phyloP scores from a whole-genome alignment of 2,888 invertebrate genomes.

The Rhogogaster chlorosoma region DNA sequence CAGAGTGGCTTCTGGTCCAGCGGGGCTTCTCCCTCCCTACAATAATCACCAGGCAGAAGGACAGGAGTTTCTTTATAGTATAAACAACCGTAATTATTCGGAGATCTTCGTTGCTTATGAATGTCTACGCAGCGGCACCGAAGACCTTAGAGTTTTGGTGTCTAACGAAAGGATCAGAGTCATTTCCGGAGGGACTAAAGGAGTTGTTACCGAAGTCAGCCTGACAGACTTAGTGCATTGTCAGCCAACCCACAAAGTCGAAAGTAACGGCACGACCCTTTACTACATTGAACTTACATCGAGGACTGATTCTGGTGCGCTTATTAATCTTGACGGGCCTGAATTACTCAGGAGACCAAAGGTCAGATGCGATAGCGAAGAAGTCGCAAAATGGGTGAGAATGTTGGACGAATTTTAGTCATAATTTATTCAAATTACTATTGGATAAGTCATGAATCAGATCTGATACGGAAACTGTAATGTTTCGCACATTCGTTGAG shows the following conservation, averaged over 20 bases:
- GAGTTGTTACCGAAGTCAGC: conserved; percentile 75
- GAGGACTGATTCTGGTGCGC: conserved; percentile 73
- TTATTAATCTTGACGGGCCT: conserved; percentile 77
- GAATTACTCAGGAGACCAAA: conserved; percentile 85
- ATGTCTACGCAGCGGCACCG: conserved; percentile 85
- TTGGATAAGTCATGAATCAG: neutral
- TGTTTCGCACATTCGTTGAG: too few species aligned
- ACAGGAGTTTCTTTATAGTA: conserved; percentile 88
- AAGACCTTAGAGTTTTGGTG: conserved; percentile 90
- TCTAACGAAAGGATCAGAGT: conserved; percentile 87
- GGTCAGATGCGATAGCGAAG: conserved; percentile 87
- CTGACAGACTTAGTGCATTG: conserved; percentile 83
- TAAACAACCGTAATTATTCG: conserved; percentile 85
- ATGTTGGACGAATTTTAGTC: neutral
- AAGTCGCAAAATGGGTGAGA: conserved; percentile 84
- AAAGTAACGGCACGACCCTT: conserved; percentile 78
- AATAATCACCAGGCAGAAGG: conserved; percentile 88
- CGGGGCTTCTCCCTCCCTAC: conserved; percentile 92
- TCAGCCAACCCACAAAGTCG: conserved; percentile 80
- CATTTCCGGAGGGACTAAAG: conserved; percentile 75
- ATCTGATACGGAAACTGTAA: neutral
- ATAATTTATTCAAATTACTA: neutral
- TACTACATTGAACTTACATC: conserved; percentile 86
- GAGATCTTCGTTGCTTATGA: conserved; percentile 93
- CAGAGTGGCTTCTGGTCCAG: conserved; percentile 87